Base-by-base conservation (phyloP, 2,113 vertebrate species). In the Trinectes maculatus region DNA sequence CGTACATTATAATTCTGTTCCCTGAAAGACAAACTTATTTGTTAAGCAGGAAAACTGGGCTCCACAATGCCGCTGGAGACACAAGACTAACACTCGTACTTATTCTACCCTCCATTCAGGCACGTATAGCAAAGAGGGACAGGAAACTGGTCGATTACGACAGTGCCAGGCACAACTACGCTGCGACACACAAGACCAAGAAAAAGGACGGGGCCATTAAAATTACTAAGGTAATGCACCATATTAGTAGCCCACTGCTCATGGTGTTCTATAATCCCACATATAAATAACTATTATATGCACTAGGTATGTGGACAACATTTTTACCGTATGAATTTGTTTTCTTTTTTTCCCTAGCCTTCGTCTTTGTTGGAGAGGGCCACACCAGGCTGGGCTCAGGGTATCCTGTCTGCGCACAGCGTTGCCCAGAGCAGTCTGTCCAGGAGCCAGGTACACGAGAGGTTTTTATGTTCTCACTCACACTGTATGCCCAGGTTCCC, bases 361-460 rank as follows among this genome's bases (percentile, higher is more conserved):
- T 95, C 97, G 63, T 95, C 96, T 57, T 94, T 99, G 92, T 92
- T 99, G 92, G 97, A 99, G 93, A 96, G 98, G 85, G 98, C 97
- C 5, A 95, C 97, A 47, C 98, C 97, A 75, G 96, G 96, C 72
- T 99, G 98, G 98, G 98, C 96, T 89, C 98, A 99, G 94, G 98
- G 98, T 80, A 98, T 98, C 91, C 93, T 99, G 83, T 97, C 97
- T 78, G 98, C 98, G 85, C 97, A 99, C 87, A 96, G 97, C 69
- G 94, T 99, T 86, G 98, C 97, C 60, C 98, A 99, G 94, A 98
- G 95, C 94, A 99, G 96, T 92, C 95, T 99, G 88, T 96, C 98
- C 89, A 95, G 95, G 94, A 95, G 94, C 93, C 98, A 99, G 98
- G 97, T 99, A 90, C 74, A 77, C 85, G 9, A 44, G 29, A 13